Evolutionary conservation across 2,888 invertebrate genomes (phyloP).

Genomic region (Aleiodes leptofemur): DNA sequence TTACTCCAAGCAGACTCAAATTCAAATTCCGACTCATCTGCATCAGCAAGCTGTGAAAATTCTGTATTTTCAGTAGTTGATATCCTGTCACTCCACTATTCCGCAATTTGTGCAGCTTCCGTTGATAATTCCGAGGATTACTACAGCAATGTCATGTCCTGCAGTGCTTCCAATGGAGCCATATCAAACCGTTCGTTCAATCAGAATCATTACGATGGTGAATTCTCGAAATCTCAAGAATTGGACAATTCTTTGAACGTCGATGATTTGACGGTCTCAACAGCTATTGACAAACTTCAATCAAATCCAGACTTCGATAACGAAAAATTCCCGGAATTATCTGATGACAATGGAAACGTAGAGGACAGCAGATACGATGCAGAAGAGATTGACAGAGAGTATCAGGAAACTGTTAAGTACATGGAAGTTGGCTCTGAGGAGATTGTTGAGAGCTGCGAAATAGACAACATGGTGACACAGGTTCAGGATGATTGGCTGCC

Average conservation of each 20-base stretch:
- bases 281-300: conserved; percentile 23
- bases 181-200: conserved; percentile 1
- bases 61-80: conserved; percentile 61
- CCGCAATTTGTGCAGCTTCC: conserved; percentile 64
- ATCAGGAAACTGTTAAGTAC: conserved; percentile 69
- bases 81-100: conserved; percentile 70
- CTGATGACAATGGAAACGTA: conserved; percentile 68
- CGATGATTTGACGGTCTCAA: conserved; percentile 35
- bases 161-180: conserved; percentile 15
- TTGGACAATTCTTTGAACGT: neutral
- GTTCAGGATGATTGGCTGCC: conserved; percentile 83
- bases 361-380: conserved; percentile 63
- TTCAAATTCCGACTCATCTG: conserved; percentile 66
- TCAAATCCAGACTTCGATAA: neutral
- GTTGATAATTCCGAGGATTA: conserved; percentile 65
- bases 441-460: conserved; percentile 70
- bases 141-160: conserved; percentile 67
- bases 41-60: conserved; percentile 5
- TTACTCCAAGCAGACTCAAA: conserved; percentile 77
- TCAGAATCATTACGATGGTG: conserved; percentile 26
- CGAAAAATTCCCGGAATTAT: conserved; percentile 42
- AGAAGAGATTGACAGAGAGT: conserved; percentile 65
- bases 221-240: conserved; percentile 6
- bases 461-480: conserved; percentile 73
- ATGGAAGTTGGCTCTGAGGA: conserved; percentile 71